phyloP scores from a whole-genome alignment of 2,113 vertebrate species.

The Pionites leucogaster region DNA sequence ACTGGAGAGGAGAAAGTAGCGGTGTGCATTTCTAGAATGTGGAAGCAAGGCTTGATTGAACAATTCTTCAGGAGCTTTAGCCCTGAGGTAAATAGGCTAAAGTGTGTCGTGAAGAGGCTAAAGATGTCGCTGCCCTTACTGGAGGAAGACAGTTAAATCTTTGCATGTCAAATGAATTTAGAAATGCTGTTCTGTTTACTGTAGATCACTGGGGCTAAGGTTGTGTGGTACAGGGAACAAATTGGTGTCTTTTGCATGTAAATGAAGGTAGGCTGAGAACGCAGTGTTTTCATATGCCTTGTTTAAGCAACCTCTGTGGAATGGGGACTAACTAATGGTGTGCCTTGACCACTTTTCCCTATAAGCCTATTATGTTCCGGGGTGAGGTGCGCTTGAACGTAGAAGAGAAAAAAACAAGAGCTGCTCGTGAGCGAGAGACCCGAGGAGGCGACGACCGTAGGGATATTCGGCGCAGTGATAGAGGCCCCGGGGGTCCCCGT shows the following conservation, averaged over 20 bases:
- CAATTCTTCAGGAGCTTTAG: neutral
- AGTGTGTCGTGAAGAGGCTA: neutral
- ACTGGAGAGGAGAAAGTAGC: neutral
- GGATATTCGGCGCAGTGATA: slow-evolving; percentile 89
- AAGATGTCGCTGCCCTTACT: neutral
- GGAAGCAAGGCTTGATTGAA: neutral
- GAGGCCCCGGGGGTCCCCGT: slow-evolving; percentile 88
- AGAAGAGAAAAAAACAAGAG: slow-evolving; percentile 97
- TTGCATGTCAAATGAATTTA: neutral
- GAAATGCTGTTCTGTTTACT: rapidly evolving
- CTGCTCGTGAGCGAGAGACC: slow-evolving; percentile 90
- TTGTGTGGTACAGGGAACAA: neutral
- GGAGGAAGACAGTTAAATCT: neutral
- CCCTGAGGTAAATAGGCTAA: neutral
- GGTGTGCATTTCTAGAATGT: rapidly evolving
- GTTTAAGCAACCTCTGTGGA: rapidly evolving
- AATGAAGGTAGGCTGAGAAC: rapidly evolving
- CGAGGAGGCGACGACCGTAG: slow-evolving; percentile 88
- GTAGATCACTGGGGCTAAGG: neutral
- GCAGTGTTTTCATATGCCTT: neutral
- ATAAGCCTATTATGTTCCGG: slow-evolving; percentile 96
- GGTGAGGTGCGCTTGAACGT: slow-evolving; percentile 97
- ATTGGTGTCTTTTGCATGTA: rapidly evolving
- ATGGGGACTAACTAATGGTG: neutral
- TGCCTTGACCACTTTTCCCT: slow-evolving; percentile 21